Evolutionary conservation across 2,113 vertebrate species (phyloP).

Genomic region (Esox niger): DNA sequence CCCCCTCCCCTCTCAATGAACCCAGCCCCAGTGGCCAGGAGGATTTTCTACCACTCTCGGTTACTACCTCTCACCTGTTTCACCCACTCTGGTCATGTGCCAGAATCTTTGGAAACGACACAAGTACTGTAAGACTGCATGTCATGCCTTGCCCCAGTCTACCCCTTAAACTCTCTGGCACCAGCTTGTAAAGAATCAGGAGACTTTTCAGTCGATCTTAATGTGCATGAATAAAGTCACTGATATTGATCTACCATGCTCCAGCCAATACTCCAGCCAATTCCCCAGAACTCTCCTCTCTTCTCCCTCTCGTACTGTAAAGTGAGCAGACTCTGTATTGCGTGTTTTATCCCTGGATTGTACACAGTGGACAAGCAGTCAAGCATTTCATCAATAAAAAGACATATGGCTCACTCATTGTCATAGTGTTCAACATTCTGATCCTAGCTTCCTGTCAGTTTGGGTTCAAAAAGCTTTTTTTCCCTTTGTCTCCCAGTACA

Average conservation of each 20-base stretch:
- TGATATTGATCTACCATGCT: constrained; percentile 71
- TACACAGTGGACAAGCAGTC: constrained; percentile 73
- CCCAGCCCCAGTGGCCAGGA: background rate
- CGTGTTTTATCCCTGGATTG: constrained; percentile 71
- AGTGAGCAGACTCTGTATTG: constrained; percentile 71
- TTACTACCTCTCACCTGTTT: constrained; percentile 25
- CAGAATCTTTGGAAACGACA: constrained; percentile 53
- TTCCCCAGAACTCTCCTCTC: background rate
- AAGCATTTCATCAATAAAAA: constrained; percentile 71
- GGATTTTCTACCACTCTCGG: constrained; percentile 13
- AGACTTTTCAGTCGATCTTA: constrained; percentile 42
- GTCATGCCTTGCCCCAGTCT: constrained; percentile 50
- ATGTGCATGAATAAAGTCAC: constrained; percentile 64
- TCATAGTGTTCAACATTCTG: constrained; percentile 35
- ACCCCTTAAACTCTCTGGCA: constrained; percentile 45
- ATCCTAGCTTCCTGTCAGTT: constrained; percentile 3
- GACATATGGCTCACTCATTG: constrained; percentile 42
- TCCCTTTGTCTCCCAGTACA: background rate
- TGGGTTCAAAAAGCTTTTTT: background rate
- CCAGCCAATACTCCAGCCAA: constrained; percentile 46
- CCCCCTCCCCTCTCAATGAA: background rate
- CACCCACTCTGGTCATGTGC: constrained; percentile 55
- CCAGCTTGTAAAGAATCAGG: constrained; percentile 55
- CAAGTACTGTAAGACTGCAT: constrained; percentile 54
- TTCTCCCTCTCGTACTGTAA: constrained; percentile 63